A percentile compares a stretch with the other conserved stretches of the same genome.
Evolutionary conservation across 2,888 invertebrate species (phyloP).

Genomic region (Mimas tiliae): DNA sequence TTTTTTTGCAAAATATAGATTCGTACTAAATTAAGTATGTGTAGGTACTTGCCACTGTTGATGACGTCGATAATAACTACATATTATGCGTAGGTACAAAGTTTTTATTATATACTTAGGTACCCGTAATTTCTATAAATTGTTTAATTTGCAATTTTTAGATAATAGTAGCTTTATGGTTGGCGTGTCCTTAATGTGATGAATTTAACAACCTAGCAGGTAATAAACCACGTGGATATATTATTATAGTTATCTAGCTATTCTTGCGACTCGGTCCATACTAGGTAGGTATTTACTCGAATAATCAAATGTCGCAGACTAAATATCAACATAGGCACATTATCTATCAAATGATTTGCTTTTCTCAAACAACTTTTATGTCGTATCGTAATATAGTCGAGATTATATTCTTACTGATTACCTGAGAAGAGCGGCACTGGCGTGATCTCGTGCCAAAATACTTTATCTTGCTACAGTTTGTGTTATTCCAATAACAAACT

Average conservation of each 20-base stretch:
- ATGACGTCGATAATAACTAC: no score
- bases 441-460: conserved; percentile 53
- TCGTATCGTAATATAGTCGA: conserved; percentile 15
- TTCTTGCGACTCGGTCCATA: background rate
- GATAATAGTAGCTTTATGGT: no score
- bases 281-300: conserved; percentile 1
- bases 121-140: no score
- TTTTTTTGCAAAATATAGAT: no score
- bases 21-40: no score
- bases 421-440: background rate
- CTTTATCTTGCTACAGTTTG: conserved; percentile 44
- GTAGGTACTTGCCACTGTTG: no score
- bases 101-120: no score
- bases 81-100: no score
- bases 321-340: background rate
- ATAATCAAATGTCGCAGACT: conserved; percentile 1
- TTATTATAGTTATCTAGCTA: background rate
- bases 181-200: background rate
- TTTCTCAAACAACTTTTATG: conserved; percentile 11
- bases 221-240: background rate
- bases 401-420: conserved; percentile 5
- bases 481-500: conserved; percentile 52
- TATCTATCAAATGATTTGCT: background rate
- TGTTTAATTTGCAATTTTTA: no score
- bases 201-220: background rate